Evolutionary conservation across 2,888 invertebrate genomes (phyloP).

Genomic region (Parnassius orleans): DNA sequence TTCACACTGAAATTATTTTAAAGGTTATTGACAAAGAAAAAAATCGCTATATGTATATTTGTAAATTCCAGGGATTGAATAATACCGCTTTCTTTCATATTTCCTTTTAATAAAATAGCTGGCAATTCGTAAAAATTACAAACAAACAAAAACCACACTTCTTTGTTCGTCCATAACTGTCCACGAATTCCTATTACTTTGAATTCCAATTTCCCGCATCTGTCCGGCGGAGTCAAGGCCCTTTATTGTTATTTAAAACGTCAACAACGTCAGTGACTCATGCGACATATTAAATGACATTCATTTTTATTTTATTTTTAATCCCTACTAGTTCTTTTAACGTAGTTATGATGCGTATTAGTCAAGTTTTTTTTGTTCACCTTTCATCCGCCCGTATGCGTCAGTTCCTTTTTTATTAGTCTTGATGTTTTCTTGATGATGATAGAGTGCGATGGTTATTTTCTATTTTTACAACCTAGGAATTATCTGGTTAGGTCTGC

Average conservation of each 20-base stretch:
- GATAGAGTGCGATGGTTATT: conserved; percentile 32
- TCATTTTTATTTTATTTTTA: conserved; percentile 21
- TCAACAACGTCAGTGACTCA: conserved; percentile 13
- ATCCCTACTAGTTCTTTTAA: conserved; percentile 32
- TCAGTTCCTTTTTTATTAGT: conserved; percentile 21
- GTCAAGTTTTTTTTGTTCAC: conserved; percentile 37
- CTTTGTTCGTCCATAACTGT: conserved; percentile 4
- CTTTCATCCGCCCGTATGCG: conserved; percentile 25
- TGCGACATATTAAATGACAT: conserved; percentile 11
- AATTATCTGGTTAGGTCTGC: conserved; percentile 25
- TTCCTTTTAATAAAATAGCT: not conserved
- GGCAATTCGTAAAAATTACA: not conserved
- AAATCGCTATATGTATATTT: too few species aligned
- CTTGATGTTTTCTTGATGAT: conserved; percentile 38
- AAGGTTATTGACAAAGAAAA: too few species aligned
- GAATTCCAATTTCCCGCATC: conserved; percentile 19
- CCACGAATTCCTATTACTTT: conserved; percentile 7
- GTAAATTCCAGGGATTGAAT: too few species aligned
- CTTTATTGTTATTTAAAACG: conserved; percentile 12
- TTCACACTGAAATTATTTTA: too few species aligned
- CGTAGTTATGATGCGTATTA: conserved; percentile 39
- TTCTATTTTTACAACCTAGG: conserved; percentile 23
- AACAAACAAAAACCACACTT: not conserved
- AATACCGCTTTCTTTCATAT: too few species aligned
- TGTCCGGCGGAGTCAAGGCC: conserved; percentile 5